Conservation (phyloP, 2,113 vertebrate species). For the Rafetus swinhoei region DNA sequence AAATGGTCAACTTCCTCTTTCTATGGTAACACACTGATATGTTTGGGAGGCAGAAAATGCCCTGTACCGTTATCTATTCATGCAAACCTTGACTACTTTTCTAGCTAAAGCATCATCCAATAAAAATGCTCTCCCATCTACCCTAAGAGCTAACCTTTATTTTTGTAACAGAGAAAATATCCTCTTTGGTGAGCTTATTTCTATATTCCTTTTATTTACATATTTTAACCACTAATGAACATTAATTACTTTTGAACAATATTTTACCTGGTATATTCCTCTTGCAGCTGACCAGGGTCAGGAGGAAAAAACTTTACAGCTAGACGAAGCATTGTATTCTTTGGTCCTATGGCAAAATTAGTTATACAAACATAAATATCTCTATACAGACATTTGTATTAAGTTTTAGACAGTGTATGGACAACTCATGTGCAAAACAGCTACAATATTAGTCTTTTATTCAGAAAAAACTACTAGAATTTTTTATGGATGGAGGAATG, state of each 20-base stretch:
- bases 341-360: slow-evolving; percentile 84
- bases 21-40: neutral
- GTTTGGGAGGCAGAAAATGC: neutral
- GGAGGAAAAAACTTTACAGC: slow-evolving; percentile 98
- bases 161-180: neutral
- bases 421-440: neutral
- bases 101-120: neutral
- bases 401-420: neutral
- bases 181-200: neutral
- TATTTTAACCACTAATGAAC: neutral
- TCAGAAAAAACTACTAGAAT: neutral
- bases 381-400: neutral
- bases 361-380: neutral
- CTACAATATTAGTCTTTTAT: neutral
- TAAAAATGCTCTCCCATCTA: neutral
- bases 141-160: neutral
- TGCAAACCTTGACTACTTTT: neutral
- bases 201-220: neutral
- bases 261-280: slow-evolving; percentile 93
- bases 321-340: slow-evolving; percentile 88
- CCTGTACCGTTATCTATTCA: neutral
- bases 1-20: neutral
- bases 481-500: too few relatives aligned
- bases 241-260: neutral
- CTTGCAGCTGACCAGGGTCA: slow-evolving; percentile 95